A percentile compares a stretch with the other conserved stretches of the same genome.
Conservation (phyloP, 2,797 vertebrate species). For the Borostomias antarcticus region DNA sequence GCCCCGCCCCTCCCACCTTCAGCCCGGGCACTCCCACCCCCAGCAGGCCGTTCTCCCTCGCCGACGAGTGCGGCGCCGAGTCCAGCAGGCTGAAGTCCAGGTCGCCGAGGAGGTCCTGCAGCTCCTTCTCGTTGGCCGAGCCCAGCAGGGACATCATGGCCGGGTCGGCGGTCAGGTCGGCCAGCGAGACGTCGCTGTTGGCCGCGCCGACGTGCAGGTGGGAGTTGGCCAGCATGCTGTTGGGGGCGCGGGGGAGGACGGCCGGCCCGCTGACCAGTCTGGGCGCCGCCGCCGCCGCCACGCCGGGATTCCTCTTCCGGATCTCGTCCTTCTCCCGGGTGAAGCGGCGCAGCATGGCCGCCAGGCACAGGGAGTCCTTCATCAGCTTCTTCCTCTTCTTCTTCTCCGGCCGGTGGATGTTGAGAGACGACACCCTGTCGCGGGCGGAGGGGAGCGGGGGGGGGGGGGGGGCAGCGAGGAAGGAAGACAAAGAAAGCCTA, state of each 20-base stretch:
- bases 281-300: constrained; percentile 29
- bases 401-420: constrained; percentile 86
- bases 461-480: constrained; percentile 80
- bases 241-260: constrained; percentile 68
- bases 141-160: constrained; percentile 93
- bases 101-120: constrained; percentile 91
- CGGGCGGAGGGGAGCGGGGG: neutral
- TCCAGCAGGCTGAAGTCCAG: constrained; percentile 89
- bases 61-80: constrained; percentile 73
- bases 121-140: constrained; percentile 90
- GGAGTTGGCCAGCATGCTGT: constrained; percentile 71
- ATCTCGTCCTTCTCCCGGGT: constrained; percentile 93
- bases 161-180: constrained; percentile 81
- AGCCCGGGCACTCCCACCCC: constrained; percentile 58
- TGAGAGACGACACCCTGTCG: constrained; percentile 82
- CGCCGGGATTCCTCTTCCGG: constrained; percentile 73
- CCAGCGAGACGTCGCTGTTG: constrained; percentile 63
- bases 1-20: constrained; percentile 54
- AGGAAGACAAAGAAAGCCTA: neutral
- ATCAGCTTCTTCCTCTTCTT: constrained; percentile 94
- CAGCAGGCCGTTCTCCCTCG: constrained; percentile 83
- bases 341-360: constrained; percentile 94
- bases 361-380: constrained; percentile 91
- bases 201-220: constrained; percentile 49
- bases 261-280: constrained; percentile 66